These are phyloP conservation scores for Columba janthina DNA, from an alignment of 2,113 vertebrate species.

Conservation along the genomic window DNA sequence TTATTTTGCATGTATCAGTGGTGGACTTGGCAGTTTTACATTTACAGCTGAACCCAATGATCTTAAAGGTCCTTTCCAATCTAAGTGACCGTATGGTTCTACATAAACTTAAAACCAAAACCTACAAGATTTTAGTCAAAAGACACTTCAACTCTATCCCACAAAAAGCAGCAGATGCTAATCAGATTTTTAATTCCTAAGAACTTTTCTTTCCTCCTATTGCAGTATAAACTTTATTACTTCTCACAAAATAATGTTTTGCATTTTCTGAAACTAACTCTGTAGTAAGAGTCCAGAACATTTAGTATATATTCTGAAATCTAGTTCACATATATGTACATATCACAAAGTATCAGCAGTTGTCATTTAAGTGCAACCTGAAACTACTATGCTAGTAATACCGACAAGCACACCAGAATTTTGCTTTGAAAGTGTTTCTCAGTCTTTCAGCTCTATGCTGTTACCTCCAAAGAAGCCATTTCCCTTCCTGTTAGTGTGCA, in stretches of 20 bases:
- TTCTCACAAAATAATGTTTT: background rate
- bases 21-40: no score
- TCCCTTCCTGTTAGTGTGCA: background rate
- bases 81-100: no score
- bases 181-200: background rate
- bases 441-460: background rate
- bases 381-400: background rate
- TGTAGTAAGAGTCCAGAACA: background rate
- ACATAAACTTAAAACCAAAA: background rate
- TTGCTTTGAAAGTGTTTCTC: background rate
- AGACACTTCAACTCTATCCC: background rate
- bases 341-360: background rate
- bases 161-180: background rate
- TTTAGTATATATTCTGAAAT: background rate
- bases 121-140: background rate
- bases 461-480: background rate
- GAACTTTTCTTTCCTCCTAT: background rate
- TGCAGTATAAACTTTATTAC: background rate
- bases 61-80: no score
- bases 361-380: background rate
- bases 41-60: no score
- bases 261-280: background rate
- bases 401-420: background rate
- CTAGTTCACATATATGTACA: fast-evolving
- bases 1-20: background rate